Evolutionary conservation across 2,113 vertebrate genomes (phyloP).

Genomic region (Mormoops blainvillei): DNA sequence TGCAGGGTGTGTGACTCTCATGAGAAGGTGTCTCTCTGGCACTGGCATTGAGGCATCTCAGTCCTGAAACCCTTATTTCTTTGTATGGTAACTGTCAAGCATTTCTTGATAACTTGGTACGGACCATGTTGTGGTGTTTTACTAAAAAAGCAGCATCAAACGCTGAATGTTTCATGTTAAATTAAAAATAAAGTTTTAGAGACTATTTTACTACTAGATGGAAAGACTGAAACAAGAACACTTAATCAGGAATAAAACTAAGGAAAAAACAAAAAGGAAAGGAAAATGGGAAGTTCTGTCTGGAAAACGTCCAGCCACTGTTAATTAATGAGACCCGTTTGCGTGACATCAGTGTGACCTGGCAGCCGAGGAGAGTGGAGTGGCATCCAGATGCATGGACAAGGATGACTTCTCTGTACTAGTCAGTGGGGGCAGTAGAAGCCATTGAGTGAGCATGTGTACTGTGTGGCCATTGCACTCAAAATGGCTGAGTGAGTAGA

Average conservation of each 20-base stretch:
- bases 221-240: neutral
- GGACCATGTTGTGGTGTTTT: neutral
- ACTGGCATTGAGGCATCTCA: neutral
- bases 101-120: neutral
- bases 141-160: neutral
- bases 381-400: too few species aligned
- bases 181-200: neutral
- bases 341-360: too few species aligned
- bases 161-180: neutral
- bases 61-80: neutral
- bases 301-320: too few species aligned
- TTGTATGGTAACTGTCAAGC: accelerated
- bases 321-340: too few species aligned
- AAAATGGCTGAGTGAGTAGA: too few species aligned
- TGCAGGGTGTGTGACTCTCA: too few species aligned
- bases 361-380: too few species aligned
- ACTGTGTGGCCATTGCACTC: too few species aligned
- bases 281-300: neutral
- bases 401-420: too few species aligned
- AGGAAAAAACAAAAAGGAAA: neutral
- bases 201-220: neutral
- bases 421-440: too few species aligned
- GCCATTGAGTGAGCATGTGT: too few species aligned
- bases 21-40: neutral
- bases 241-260: neutral